phyloP scores from a whole-genome alignment of 1,140 invertebrate genomes.

The Nephila pilipes region DNA sequence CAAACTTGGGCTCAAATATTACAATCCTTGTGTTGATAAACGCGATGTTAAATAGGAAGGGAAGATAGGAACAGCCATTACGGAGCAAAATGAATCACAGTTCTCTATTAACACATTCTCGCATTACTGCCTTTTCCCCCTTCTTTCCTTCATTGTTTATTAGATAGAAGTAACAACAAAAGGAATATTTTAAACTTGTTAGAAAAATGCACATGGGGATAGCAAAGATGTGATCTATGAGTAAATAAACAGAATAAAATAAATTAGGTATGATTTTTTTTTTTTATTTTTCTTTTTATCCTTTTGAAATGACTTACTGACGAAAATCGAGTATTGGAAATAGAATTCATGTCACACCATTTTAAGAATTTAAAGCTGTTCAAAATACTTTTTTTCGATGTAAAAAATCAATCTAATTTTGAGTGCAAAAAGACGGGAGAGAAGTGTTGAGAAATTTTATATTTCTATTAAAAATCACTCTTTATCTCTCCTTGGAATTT shows the following conservation, averaged over 20 bases:
- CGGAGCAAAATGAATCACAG: slow-evolving; percentile 52
- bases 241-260: slow-evolving; percentile 38
- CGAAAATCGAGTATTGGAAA: background rate
- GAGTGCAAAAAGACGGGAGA: too few relatives aligned
- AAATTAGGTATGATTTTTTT: too few relatives aligned
- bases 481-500: too few relatives aligned
- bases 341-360: background rate
- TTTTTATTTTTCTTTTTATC: background rate
- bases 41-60: slow-evolving; percentile 44
- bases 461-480: too few relatives aligned
- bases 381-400: too few relatives aligned
- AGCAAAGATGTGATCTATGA: background rate
- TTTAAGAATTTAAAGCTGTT: background rate
- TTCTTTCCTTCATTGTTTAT: slow-evolving; percentile 33
- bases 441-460: too few relatives aligned
- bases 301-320: background rate
- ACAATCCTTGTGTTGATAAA: slow-evolving; percentile 29
- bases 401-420: too few relatives aligned
- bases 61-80: slow-evolving; percentile 39
- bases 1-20: background rate
- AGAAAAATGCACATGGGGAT: background rate
- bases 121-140: background rate
- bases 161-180: background rate
- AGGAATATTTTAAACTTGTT: slow-evolving; percentile 19
- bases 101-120: slow-evolving; percentile 46